Base-by-base conservation (phyloP, 2,113 vertebrate species). In the Chloroceryle aenea region DNA sequence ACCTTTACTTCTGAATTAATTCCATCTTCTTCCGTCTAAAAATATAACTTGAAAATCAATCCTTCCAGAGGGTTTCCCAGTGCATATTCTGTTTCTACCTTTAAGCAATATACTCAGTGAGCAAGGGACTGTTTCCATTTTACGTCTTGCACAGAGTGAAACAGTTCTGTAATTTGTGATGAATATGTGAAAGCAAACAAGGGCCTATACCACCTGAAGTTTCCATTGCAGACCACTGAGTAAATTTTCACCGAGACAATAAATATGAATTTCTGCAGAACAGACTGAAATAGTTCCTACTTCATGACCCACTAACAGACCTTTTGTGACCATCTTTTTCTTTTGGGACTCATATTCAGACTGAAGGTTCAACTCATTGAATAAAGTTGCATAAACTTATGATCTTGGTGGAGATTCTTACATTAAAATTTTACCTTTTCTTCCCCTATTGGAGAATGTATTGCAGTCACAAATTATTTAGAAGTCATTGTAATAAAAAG, bases 41-140 rank as follows among this genome's bases (percentile, higher is more conserved):
- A 59, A 89, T 7, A 23, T 29, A 72, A 45, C 62, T 68, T 75
- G 93, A 92, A 94, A 96, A 67, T 36, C 36, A 92, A 97, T 94
- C 73, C 93, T 93, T 93, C 52, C 93, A 87, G 50, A 34, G 55
- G 66, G 82, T 42, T 94, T 94, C 62, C 50, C 67, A 50, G 30
- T 8, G 34, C 55, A 14, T 90, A 95, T 94, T 92, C 52, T 74
- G 79, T 94, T 97, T 95, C 88, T 26, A 48, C 22, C 32, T 80
- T 86, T 77, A 92, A 86, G 61, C n/a, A 30, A 43, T 48, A 38
- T 87, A 88, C 21, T 48, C n/a, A 48, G 6, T n/a, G 59, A 63
- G 23, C 56, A 74, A 71, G 38, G 21, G 59, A 67, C n/a, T 26
- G 38, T 87, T 55, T 84, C 85, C 87, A 56, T 47, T 86, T 84